phyloP scores from a whole-genome alignment of 2,797 vertebrate species.

The Babyrousa celebensis region DNA sequence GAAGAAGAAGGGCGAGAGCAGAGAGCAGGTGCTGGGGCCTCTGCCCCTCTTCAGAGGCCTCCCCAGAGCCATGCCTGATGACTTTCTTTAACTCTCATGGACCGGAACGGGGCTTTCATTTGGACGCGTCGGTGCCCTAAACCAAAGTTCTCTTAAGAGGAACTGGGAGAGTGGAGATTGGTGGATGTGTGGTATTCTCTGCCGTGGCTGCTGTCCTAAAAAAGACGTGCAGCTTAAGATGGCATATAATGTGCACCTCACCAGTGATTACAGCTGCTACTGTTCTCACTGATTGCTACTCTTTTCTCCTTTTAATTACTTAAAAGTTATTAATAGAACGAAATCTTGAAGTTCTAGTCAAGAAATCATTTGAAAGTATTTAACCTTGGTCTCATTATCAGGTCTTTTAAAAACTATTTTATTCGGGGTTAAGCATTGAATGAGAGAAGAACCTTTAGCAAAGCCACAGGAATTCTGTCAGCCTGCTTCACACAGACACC shows the following conservation, averaged over 20 bases:
- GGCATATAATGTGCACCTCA: rapidly evolving
- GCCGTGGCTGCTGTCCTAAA: background rate
- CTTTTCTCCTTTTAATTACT: background rate
- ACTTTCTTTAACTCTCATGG: background rate
- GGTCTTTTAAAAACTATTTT: background rate
- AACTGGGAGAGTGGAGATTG: background rate
- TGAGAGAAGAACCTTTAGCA: background rate
- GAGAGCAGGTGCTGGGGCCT: background rate
- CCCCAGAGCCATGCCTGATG: background rate
- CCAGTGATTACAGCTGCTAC: rapidly evolving
- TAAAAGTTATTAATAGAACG: background rate
- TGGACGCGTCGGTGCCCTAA: background rate
- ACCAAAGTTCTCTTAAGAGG: background rate
- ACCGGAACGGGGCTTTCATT: rapidly evolving
- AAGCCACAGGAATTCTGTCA: background rate
- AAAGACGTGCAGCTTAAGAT: rapidly evolving
- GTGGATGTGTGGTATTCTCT: rapidly evolving
- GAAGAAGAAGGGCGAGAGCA: background rate
- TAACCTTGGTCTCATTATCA: background rate
- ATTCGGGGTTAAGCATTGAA: background rate
- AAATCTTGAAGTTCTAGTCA: background rate
- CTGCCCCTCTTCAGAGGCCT: background rate
- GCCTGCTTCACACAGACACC: too few species aligned
- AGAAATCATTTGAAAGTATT: background rate
- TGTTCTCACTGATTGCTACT: background rate